A percentile compares a stretch with the other conserved stretches of the same genome.
Conservation (phyloP, 2,888 invertebrate genomes). For the Drosophila fulvimacula region DNA sequence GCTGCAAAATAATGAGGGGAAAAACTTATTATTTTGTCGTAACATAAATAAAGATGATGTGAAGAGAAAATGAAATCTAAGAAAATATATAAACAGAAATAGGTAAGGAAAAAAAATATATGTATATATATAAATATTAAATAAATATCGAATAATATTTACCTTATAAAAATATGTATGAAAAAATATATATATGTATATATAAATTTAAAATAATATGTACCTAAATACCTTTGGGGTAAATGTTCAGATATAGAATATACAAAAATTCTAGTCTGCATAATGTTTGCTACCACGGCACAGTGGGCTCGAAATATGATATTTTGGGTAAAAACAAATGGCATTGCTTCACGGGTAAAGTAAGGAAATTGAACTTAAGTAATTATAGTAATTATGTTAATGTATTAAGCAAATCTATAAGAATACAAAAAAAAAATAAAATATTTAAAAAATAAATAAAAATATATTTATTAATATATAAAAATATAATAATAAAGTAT, state of each 20-base stretch:
- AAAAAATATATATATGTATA: too few species aligned
- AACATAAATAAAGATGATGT: conserved; percentile 3
- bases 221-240: not conserved
- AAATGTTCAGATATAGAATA: not conserved
- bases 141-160: not conserved
- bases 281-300: not conserved
- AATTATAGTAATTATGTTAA: too few species aligned
- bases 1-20: conserved; percentile 33
- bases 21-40: conserved; percentile 34
- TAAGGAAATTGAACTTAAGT: too few species aligned
- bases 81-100: not conserved
- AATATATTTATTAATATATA: too few species aligned
- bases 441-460: too few species aligned
- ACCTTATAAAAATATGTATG: not conserved
- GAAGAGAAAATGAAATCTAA: not conserved
- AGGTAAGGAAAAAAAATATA: not conserved
- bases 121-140: not conserved
- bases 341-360: too few species aligned
- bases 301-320: not conserved
- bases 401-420: too few species aligned
- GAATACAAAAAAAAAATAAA: too few species aligned
- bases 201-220: conserved; percentile 1
- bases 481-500: too few species aligned
- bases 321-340: too few species aligned
- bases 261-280: not conserved